These are phyloP conservation scores for Sorex maritimensis DNA, from an alignment of 2,797 vertebrate genomes.

Conservation along the genomic window DNA sequence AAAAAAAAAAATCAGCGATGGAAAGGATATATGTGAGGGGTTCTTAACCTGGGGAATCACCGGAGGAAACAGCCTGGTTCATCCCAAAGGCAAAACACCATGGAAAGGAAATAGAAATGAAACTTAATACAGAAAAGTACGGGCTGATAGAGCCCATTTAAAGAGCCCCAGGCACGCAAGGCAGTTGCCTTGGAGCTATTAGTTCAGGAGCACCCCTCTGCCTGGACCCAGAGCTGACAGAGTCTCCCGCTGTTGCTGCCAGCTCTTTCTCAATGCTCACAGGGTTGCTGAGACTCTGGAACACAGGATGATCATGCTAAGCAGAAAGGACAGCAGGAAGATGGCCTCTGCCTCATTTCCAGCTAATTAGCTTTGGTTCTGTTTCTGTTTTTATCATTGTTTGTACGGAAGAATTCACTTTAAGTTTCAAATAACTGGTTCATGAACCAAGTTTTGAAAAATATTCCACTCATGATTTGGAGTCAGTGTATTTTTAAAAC, in stretches of 20 bases:
- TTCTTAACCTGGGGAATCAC: background rate
- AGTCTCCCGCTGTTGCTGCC: background rate
- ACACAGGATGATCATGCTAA: background rate
- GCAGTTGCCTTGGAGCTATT: background rate
- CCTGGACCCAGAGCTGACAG: background rate
- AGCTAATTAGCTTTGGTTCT: slow-evolving; percentile 69
- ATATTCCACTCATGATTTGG: slow-evolving; percentile 47
- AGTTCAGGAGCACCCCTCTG: background rate
- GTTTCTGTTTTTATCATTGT: slow-evolving; percentile 56
- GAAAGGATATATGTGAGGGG: background rate
- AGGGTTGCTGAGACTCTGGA: background rate
- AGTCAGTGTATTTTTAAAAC: slow-evolving; percentile 38
- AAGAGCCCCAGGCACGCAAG: background rate
- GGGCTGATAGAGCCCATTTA: background rate
- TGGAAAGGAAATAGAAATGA: slow-evolving; percentile 22
- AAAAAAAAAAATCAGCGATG: slow-evolving; percentile 43
- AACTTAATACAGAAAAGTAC: background rate
- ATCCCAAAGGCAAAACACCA: slow-evolving; percentile 50
- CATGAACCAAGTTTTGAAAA: slow-evolving; percentile 46
- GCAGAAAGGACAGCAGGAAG: slow-evolving; percentile 41
- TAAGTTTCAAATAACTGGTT: slow-evolving; percentile 52
- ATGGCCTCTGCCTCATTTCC: slow-evolving; percentile 33
- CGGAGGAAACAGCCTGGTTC: slow-evolving; percentile 7
- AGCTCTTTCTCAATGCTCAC: background rate
- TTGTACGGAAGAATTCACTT: slow-evolving; percentile 61